Base-by-base conservation (phyloP, 2,888 invertebrate species). In the Clostera curtula region DNA sequence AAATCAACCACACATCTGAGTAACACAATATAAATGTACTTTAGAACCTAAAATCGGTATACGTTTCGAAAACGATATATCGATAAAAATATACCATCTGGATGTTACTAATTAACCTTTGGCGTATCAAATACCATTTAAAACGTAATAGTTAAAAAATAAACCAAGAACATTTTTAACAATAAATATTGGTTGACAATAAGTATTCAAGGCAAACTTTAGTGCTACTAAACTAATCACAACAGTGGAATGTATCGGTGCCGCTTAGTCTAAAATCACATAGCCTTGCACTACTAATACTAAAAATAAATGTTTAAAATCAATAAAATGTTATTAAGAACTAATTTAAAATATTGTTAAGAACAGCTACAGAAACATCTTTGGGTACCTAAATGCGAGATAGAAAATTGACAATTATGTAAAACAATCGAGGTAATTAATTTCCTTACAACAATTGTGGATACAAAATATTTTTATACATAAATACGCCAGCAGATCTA, bases 211-310 rank as follows among this genome's bases (percentile, higher is more conserved):
- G 31, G n/a, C n/a, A n/a, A n/a, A n/a, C n/a, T n/a, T n/a, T n/a
- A n/a, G n/a, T n/a, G n/a, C n/a, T n/a, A n/a, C n/a, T n/a, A n/a
- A n/a, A n/a, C n/a, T 61, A 68, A 80, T 79, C 76, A 79, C 79
- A 79, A 76, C 60, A 68, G 70, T 76, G 80, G 82, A 79, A 80
- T 77, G 77, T 63, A 57, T 50, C 35, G 34, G 74, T 76, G 76
- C 68, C 56, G 53, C 77, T 76, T 77, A 80, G 33, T 58, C 6
- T 67, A 73, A 76, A 64, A 80, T 82, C 82, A 82, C 82, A 72
- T 71, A 75, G 71, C 69, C 66, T 72, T 73, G 59, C 52, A 4
- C 4, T 6, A 15, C 6, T 15, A 15, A 6, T 15, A 15, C 15
- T 15, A 15, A 15, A 15, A 15, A 4, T 6, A n/a, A n/a, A n/a